These are phyloP conservation scores for Indicator indicator DNA, from an alignment of 2,113 vertebrate genomes.

Conservation along the genomic window DNA sequence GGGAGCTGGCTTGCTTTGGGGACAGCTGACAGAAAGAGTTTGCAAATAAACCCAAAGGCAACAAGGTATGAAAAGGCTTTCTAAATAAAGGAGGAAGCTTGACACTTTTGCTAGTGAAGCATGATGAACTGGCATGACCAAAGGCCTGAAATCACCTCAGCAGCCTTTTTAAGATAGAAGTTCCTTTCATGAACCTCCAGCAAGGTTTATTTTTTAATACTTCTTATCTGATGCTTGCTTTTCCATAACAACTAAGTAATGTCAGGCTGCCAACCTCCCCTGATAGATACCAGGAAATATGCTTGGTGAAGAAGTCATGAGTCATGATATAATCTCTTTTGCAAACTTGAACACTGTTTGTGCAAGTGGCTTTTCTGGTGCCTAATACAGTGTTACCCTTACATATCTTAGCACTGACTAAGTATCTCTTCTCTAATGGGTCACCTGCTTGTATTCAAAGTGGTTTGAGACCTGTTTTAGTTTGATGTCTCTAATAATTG, in stretches of 20 bases:
- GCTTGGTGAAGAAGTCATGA: slow-evolving; percentile 32
- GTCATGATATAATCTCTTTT: slow-evolving; percentile 27
- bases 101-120: neutral
- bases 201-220: slow-evolving; percentile 29
- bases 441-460: slow-evolving; percentile 7
- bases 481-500: neutral
- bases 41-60: neutral
- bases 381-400: neutral
- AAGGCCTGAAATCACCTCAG: slow-evolving; percentile 17
- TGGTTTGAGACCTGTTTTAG: slow-evolving; percentile 3
- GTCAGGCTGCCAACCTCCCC: neutral
- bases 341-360: slow-evolving; percentile 35
- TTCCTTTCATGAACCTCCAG: neutral
- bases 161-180: neutral
- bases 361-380: slow-evolving; percentile 40
- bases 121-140: neutral
- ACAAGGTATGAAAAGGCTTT: neutral
- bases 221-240: slow-evolving; percentile 44
- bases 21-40: neutral
- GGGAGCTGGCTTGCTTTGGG: neutral
- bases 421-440: neutral
- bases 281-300: slow-evolving; percentile 42
- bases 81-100: neutral
- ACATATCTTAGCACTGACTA: slow-evolving; percentile 33
- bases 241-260: neutral